Evolutionary conservation across 2,888 invertebrate species (phyloP).

Genomic region (Phalera bucephala): DNA sequence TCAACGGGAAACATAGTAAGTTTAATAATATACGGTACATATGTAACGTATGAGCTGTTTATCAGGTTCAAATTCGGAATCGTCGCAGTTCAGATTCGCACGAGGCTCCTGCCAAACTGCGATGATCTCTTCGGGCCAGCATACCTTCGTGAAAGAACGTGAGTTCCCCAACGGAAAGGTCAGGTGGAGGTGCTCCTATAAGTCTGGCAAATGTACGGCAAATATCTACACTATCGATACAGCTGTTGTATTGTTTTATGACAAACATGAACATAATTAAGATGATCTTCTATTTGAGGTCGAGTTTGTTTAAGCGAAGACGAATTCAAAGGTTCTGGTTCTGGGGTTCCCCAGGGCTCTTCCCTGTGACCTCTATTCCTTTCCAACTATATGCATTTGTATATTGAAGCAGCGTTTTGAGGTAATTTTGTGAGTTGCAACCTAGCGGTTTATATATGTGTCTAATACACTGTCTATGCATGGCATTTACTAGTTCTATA

Average conservation of each 20-base stretch:
- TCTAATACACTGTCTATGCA: too few relatives aligned
- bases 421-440: too few relatives aligned
- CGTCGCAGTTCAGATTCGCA: constrained; percentile 49
- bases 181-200: constrained; percentile 53
- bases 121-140: constrained; percentile 52
- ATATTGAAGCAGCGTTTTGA: too few relatives aligned
- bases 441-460: too few relatives aligned
- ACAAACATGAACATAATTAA: constrained; percentile 49
- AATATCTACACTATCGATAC: constrained; percentile 55
- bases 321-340: neutral
- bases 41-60: constrained; percentile 17
- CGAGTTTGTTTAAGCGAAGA: neutral
- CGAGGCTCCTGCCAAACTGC: constrained; percentile 39
- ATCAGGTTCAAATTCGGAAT: constrained; percentile 33
- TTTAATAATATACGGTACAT: too few relatives aligned
- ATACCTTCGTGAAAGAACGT: constrained; percentile 49
- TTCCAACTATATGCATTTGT: too few relatives aligned
- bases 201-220: constrained; percentile 46
- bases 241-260: constrained; percentile 53
- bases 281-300: neutral
- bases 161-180: constrained; percentile 51
- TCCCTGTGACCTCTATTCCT: neutral
- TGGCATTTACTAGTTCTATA: too few relatives aligned
- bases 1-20: too few relatives aligned
- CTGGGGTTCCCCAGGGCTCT: neutral